Percentiles rank a stretch among this genome's conserved stretches.
Conservation (phyloP, 1,140 invertebrate species). For the Atopsyche davidsoni region DNA sequence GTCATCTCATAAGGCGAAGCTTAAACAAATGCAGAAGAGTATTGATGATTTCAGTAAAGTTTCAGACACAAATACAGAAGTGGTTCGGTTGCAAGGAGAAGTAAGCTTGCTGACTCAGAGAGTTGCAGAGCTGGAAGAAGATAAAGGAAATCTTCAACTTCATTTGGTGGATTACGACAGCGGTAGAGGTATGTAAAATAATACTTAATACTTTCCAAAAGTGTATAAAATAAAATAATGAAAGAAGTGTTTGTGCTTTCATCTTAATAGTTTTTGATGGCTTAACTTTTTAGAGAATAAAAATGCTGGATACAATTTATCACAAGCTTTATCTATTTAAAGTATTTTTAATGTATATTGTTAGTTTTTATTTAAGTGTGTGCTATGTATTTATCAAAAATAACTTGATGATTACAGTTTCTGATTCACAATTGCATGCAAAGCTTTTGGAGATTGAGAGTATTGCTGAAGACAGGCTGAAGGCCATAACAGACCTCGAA, state of each 20-base stretch:
- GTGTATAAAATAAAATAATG: no score
- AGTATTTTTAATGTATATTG: not conserved
- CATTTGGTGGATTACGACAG: constrained; percentile 77
- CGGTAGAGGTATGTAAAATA: constrained; percentile 65
- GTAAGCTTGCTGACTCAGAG: constrained; percentile 64
- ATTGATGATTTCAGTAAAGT: constrained; percentile 69
- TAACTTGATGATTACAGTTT: constrained; percentile 38
- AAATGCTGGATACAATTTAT: no score
- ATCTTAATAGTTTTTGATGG: no score
- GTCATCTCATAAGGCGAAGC: constrained; percentile 69
- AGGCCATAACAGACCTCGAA: constrained; percentile 56
- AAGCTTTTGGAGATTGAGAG: constrained; percentile 48
- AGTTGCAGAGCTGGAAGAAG: constrained; percentile 79
- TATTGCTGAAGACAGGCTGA: constrained; percentile 47
- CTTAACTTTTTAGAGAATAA: no score
- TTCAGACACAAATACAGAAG: constrained; percentile 61
- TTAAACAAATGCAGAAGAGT: constrained; percentile 79
- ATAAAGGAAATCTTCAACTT: constrained; percentile 82
- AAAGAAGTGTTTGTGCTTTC: no score
- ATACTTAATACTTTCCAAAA: no score
- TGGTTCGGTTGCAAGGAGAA: constrained; percentile 54
- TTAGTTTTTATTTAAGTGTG: not conserved
- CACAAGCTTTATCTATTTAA: no score
- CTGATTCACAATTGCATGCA: constrained; percentile 44
- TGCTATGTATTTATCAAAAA: constrained; percentile 1